Percentiles rank a stretch among this genome's conserved stretches.
phyloP scores from a whole-genome alignment of 35 echinoderm and acorn worm species.

The Lytechinus pictus region DNA sequence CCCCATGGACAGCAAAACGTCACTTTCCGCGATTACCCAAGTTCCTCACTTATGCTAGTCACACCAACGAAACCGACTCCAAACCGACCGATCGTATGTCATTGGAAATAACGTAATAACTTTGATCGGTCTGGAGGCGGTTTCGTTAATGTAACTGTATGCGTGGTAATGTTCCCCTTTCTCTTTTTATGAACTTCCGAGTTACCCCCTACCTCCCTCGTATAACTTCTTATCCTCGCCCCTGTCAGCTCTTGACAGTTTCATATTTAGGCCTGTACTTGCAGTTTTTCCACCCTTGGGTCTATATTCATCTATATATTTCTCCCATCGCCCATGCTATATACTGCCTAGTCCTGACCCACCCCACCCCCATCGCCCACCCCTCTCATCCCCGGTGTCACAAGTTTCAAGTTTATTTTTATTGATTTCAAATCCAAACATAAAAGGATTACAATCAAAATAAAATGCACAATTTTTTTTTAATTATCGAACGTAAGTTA shows the following conservation, averaged over 20 bases:
- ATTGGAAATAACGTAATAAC: no score
- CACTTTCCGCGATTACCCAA: neutral
- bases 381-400: no score
- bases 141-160: no score
- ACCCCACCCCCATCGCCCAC: neutral
- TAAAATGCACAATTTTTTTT: no score
- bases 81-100: no score
- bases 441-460: no score
- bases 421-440: no score
- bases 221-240: neutral
- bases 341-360: neutral
- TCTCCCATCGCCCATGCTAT: neutral
- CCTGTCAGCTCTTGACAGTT: neutral
- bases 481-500: no score
- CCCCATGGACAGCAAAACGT: neutral
- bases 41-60: neutral
- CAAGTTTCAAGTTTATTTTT: no score
- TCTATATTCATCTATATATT: neutral
- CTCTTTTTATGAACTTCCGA: neutral
- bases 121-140: no score
- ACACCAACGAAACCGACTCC: no score
- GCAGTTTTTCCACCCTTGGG: neutral
- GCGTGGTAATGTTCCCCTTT: neutral
- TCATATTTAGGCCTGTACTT: neutral
- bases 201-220: neutral